Evolutionary conservation across 2,113 vertebrate species (phyloP).

Genomic region (Xyrauchen texanus): DNA sequence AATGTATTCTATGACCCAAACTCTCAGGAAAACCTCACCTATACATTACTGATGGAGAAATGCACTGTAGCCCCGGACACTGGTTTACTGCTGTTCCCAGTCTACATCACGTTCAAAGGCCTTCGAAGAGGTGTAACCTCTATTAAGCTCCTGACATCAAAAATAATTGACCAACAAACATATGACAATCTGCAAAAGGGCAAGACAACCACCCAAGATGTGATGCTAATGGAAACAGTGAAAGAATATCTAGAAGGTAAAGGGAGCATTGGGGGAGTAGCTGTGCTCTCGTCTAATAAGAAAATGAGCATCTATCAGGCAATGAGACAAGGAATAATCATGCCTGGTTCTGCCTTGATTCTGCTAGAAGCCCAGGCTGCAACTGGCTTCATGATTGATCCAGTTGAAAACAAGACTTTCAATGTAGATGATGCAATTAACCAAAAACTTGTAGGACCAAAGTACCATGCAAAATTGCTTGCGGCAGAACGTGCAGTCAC

Average conservation of each 20-base stretch:
- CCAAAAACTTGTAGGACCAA: constrained; percentile 76
- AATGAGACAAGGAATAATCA: constrained; percentile 79
- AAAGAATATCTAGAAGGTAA: constrained; percentile 82
- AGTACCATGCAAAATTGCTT: constrained; percentile 79
- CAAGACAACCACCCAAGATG: constrained; percentile 76
- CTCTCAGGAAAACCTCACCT: constrained; percentile 84
- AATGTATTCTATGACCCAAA: constrained; percentile 90
- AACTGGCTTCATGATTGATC: constrained; percentile 87
- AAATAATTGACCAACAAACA: constrained; percentile 77
- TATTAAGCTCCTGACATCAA: constrained; percentile 75
- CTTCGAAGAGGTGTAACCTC: constrained; percentile 75
- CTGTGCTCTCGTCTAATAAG: constrained; percentile 65
- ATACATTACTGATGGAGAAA: constrained; percentile 82
- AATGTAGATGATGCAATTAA: constrained; percentile 83
- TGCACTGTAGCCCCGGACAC: constrained; percentile 83
- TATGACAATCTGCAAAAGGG: constrained; percentile 79
- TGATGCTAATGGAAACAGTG: constrained; percentile 79
- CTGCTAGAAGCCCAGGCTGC: constrained; percentile 85
- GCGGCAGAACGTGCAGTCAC: constrained; percentile 84
- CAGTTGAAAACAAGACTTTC: constrained; percentile 76
- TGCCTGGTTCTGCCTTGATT: constrained; percentile 83
- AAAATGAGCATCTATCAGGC: constrained; percentile 77
- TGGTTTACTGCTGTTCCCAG: constrained; percentile 80
- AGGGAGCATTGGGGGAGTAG: constrained; percentile 72
- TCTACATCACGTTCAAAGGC: constrained; percentile 79